These are phyloP conservation scores for Calephelis perditalis DNA, from an alignment of 2,888 invertebrate species.

Conservation along the genomic window DNA sequence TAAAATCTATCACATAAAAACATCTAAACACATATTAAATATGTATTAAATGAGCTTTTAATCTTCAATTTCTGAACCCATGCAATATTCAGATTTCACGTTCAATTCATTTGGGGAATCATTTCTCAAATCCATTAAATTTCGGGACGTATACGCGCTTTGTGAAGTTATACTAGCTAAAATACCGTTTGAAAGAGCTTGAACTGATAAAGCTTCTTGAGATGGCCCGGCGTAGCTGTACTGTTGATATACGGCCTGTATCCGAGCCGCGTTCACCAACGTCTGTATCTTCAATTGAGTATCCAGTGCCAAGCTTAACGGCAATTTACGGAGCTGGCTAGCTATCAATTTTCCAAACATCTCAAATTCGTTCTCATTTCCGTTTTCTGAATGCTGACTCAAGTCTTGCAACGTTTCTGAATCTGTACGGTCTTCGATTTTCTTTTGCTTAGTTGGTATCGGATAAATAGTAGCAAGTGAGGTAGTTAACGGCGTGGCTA, in stretches of 20 bases:
- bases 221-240: constrained; percentile 71
- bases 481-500: constrained; percentile 67
- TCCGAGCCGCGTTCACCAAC: constrained; percentile 64
- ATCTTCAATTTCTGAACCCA: constrained; percentile 64
- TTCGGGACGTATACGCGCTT: constrained; percentile 49
- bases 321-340: constrained; percentile 65
- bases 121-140: constrained; percentile 46
- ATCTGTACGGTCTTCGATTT: constrained; percentile 53
- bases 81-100: constrained; percentile 57
- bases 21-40: constrained; percentile 31
- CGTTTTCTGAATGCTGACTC: constrained; percentile 67
- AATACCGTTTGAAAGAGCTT: constrained; percentile 68
- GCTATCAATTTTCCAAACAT: constrained; percentile 73
- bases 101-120: constrained; percentile 64
- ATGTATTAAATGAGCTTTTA: constrained; percentile 31
- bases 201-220: constrained; percentile 65
- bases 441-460: constrained; percentile 64
- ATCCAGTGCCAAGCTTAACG: constrained; percentile 64
- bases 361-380: constrained; percentile 70
- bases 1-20: constrained; percentile 39
- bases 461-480: constrained; percentile 69
- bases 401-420: constrained; percentile 64
- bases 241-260: constrained; percentile 71
- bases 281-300: constrained; percentile 71
- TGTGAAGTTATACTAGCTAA: constrained; percentile 65